These are phyloP conservation scores for Zootoca vivipara DNA, from an alignment of 2,113 vertebrate species.

Conservation along the genomic window DNA sequence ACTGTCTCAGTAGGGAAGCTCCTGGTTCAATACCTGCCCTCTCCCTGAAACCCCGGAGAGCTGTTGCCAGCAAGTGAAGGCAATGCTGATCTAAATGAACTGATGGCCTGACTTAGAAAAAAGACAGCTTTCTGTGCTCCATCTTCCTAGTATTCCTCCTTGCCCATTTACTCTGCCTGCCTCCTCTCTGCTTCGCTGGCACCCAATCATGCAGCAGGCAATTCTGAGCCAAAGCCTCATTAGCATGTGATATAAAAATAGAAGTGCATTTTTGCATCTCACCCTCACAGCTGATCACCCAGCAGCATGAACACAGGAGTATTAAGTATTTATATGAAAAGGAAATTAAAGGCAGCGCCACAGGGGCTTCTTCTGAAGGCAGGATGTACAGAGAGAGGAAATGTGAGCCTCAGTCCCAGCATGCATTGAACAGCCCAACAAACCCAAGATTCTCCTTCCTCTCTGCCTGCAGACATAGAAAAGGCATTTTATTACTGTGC, in stretches of 20 bases:
- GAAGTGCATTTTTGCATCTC: constrained; percentile 57
- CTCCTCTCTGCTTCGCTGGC: constrained; percentile 28
- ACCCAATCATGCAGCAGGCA: constrained; percentile 20
- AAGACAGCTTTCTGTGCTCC: too few species aligned
- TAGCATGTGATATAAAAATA: constrained; percentile 60
- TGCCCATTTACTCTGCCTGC: not conserved
- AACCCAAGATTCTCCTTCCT: not conserved
- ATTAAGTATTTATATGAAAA: constrained; percentile 53
- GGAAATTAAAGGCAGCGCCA: constrained; percentile 15
- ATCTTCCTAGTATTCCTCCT: not conserved
- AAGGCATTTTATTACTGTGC: not conserved
- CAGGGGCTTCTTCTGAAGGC: not conserved
- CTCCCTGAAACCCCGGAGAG: too few species aligned
- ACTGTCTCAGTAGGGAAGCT: too few species aligned
- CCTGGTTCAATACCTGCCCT: too few species aligned
- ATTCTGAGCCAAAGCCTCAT: constrained; percentile 54
- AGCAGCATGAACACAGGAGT: constrained; percentile 39
- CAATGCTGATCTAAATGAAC: too few species aligned
- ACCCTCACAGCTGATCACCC: constrained; percentile 47
- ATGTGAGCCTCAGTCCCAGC: not conserved
- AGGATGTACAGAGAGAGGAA: not conserved
- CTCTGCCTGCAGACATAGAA: constrained; percentile 15
- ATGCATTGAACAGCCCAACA: constrained; percentile 2
- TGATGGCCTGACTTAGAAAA: too few species aligned
- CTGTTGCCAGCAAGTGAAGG: too few species aligned